Evolutionary conservation across 1,140 invertebrate species (phyloP).

Genomic region (Hormaphis cornu): DNA sequence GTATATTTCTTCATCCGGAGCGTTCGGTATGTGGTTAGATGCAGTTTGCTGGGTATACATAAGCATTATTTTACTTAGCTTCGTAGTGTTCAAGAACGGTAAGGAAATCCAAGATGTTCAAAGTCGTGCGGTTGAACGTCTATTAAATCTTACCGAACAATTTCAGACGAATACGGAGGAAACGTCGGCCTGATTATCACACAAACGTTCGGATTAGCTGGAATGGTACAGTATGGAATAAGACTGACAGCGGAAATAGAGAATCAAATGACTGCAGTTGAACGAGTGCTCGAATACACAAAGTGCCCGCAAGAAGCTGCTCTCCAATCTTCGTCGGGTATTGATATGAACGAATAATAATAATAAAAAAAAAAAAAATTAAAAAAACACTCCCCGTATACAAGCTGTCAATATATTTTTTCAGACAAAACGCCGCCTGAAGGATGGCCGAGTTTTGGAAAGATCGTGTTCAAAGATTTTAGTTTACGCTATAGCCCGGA

Average conservation of each 20-base stretch:
- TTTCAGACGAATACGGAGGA: conserved; percentile 45
- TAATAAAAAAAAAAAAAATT: background rate
- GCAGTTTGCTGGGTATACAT: conserved; percentile 63
- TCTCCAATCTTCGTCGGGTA: conserved; percentile 43
- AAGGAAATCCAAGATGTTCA: conserved; percentile 31
- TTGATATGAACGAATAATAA: background rate
- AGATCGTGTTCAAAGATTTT: conserved; percentile 56
- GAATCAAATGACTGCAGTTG: conserved; percentile 74
- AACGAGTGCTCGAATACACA: conserved; percentile 66
- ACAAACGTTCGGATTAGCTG: conserved; percentile 68
- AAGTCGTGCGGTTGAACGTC: background rate
- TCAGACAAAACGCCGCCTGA: conserved; percentile 49
- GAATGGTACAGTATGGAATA: conserved; percentile 76
- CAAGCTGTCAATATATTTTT: background rate
- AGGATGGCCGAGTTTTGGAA: conserved; percentile 58
- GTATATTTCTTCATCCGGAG: conserved; percentile 64
- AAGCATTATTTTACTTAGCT: conserved; percentile 58
- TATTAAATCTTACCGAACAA: conserved; percentile 2
- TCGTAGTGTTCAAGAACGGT: conserved; percentile 48
- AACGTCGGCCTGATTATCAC: conserved; percentile 75
- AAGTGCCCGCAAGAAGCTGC: conserved; percentile 52
- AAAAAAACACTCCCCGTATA: too few relatives aligned
- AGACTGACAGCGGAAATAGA: conserved; percentile 60
- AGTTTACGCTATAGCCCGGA: conserved; percentile 48
- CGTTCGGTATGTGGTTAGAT: conserved; percentile 77